Evolutionary conservation across 2,888 invertebrate genomes (phyloP).

Genomic region (Perizoma affinitatum): DNA sequence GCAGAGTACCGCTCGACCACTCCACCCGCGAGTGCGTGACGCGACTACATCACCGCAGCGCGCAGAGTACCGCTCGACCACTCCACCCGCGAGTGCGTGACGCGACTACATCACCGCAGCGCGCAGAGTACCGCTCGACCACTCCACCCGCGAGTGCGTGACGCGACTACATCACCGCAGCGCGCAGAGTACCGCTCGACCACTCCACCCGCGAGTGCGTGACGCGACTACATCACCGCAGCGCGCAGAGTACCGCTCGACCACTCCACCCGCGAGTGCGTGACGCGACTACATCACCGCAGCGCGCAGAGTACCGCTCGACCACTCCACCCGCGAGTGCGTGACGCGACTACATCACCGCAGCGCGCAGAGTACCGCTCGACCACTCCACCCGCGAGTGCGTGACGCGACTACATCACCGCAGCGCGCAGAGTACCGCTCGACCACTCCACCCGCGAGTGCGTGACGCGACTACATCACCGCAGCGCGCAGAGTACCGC

Average conservation of each 20-base stretch:
- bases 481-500: too few relatives aligned
- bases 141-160: conserved; percentile 26
- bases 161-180: conserved; percentile 7
- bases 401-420: conserved; percentile 19
- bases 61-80: too few relatives aligned
- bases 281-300: conserved; percentile 12
- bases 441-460: too few relatives aligned
- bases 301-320: too few relatives aligned
- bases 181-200: too few relatives aligned
- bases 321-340: too few relatives aligned
- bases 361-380: too few relatives aligned
- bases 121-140: too few relatives aligned
- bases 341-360: conserved; percentile 15
- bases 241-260: too few relatives aligned
- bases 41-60: conserved; percentile 2
- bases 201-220: conserved; percentile 25
- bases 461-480: conserved; percentile 21
- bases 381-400: too few relatives aligned
- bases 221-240: conserved; percentile 9
- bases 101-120: conserved; percentile 5
- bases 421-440: too few relatives aligned
- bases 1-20: too few relatives aligned
- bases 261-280: conserved; percentile 25
- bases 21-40: conserved; percentile 26
- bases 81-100: conserved; percentile 26